Conservation (phyloP, 2,888 invertebrate genomes). For the Drosophila merina region DNA sequence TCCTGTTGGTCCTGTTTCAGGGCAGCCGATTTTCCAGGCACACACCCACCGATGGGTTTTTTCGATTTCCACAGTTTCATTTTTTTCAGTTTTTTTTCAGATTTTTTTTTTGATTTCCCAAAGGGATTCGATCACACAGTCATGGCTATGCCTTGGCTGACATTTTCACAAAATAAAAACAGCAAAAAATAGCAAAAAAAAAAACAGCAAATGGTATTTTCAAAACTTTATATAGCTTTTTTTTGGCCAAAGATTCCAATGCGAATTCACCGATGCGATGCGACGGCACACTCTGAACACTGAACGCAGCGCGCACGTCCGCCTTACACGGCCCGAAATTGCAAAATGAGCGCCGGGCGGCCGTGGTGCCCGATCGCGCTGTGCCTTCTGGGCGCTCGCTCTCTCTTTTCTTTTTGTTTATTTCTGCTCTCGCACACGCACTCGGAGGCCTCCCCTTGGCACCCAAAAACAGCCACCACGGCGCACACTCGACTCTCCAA, state of each 20-base stretch:
- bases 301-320: constrained; percentile 56
- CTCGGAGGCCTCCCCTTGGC: constrained; percentile 3
- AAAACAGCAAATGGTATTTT: constrained; percentile 10
- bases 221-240: constrained; percentile 1
- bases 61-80: constrained; percentile 84
- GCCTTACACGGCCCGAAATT: constrained; percentile 68
- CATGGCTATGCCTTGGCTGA: constrained; percentile 31
- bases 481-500: constrained; percentile 32
- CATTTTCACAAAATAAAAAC: constrained; percentile 35
- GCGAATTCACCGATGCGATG: constrained; percentile 25
- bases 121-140: constrained; percentile 3
- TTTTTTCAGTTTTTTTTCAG: constrained; percentile 7
- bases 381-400: constrained; percentile 5
- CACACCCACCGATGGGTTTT: constrained; percentile 83
- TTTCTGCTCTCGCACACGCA: constrained; percentile 1
- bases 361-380: constrained; percentile 17
- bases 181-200: constrained; percentile 21
- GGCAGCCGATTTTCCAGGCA: constrained; percentile 81
- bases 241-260: constrained; percentile 15
- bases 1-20: constrained; percentile 76
- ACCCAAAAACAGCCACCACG: constrained; percentile 1
- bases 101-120: neutral
- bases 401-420: neutral
- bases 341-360: constrained; percentile 61
- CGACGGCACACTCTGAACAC: constrained; percentile 10